Base-by-base conservation (phyloP, 2,113 vertebrate genomes). In the Platysternon megacephalum region DNA sequence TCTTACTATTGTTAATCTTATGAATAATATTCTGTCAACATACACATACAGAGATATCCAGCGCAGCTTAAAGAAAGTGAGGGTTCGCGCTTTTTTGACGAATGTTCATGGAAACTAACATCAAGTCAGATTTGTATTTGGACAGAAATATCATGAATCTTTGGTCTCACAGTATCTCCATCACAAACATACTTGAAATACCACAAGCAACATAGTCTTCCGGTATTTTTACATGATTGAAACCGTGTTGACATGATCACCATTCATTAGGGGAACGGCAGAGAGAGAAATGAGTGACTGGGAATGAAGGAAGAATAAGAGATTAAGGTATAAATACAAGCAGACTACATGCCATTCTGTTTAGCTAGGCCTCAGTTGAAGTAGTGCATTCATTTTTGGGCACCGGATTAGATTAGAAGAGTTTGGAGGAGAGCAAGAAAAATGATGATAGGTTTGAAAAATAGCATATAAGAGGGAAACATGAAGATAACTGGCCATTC, bases 161-260 rank as follows among this genome's bases (percentile, higher is more conserved):
- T 95, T 88, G 42, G 11, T 88, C 46, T 76, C 21, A 91, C 82
- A 68, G n/a, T 87, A 72, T 93, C 95, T 95, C 82, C 56, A 55
- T 96, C 65, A 39, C 49, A 97, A 88, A 87, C 42, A 52, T 87
- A 44, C 49, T 90, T 96, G 58, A 95, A 83, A 85, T 92, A 88
- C 88, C 76, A 85, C 79, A 88, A 87, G 35, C 61, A 91, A 95
- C 87, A 91, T 94, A 91, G 79, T 68, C 53, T 84, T 85, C 90
- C 97, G 79, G 28, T 87, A 35, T 95, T 95, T 96, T n/a, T 55
- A 1, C 87, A 93, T 96, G 83, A 58, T 95, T 93, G 94, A 95
- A 97, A 86, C 74, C 82, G 88, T 96, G 84, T 53, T 95, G 95
- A 95, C 91, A 24, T 55, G 84, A 91, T 88, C 87, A 84, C 85